Percentiles rank a stretch among this genome's conserved stretches.
phyloP scores from a whole-genome alignment of 2,888 invertebrate species.

The Acleris holmiana region DNA sequence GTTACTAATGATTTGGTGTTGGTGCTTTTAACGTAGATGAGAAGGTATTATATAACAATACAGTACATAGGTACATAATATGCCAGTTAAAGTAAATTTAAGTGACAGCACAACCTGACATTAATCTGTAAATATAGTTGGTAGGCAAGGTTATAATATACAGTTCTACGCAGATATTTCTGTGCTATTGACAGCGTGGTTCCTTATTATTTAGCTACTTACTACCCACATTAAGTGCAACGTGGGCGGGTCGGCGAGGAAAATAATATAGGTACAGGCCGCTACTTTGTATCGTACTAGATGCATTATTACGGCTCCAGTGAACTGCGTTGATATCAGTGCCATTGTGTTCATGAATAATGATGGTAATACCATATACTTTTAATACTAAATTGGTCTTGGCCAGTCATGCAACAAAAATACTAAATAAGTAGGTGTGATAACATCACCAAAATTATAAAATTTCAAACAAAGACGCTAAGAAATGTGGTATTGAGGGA shows the following conservation, averaged over 20 bases:
- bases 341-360: slow-evolving; percentile 20
- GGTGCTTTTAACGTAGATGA: background rate
- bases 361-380: slow-evolving; percentile 19
- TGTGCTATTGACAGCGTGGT: slow-evolving; percentile 24
- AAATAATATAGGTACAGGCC: slow-evolving; percentile 24
- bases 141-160: slow-evolving; percentile 2
- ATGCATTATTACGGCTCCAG: slow-evolving; percentile 27
- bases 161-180: slow-evolving; percentile 16
- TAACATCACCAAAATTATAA: too few relatives aligned
- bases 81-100: too few relatives aligned
- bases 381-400: background rate
- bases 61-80: too few relatives aligned
- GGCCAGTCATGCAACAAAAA: too few relatives aligned
- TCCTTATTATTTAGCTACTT: slow-evolving; percentile 31
- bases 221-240: slow-evolving; percentile 28
- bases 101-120: too few relatives aligned
- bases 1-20: slow-evolving; percentile 16
- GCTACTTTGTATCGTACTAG: slow-evolving; percentile 33
- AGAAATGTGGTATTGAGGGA: too few relatives aligned
- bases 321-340: slow-evolving; percentile 18
- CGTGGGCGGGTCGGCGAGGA: slow-evolving; percentile 23
- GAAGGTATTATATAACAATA: too few relatives aligned
- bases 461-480: too few relatives aligned
- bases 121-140: background rate
- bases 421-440: too few relatives aligned